phyloP scores from a whole-genome alignment of 1,140 invertebrate species.

The Drosophila bifasciata region DNA sequence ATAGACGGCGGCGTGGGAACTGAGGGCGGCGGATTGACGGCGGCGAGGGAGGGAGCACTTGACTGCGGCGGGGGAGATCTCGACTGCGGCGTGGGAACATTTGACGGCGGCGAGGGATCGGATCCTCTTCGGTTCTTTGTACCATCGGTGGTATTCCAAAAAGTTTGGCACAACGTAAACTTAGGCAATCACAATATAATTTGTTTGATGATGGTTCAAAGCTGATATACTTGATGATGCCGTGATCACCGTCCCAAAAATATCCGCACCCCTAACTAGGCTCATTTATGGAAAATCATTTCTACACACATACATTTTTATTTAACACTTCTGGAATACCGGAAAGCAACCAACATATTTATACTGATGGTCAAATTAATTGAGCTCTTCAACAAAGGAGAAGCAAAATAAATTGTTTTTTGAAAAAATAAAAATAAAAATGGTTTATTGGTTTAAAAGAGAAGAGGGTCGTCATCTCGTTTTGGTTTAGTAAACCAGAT shows the following conservation, averaged over 20 bases:
- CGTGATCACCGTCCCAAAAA: conserved; percentile 36
- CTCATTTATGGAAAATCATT: conserved; percentile 58
- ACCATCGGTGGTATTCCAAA: conserved; percentile 66
- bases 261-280: conserved; percentile 51
- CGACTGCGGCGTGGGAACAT: conserved; percentile 46
- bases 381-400: conserved; percentile 6
- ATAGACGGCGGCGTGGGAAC: conserved; percentile 62
- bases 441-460: conserved; percentile 20
- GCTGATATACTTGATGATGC: conserved; percentile 68
- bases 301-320: conserved; percentile 36
- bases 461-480: background rate
- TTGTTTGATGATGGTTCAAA: conserved; percentile 56
- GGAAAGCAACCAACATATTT: conserved; percentile 49
- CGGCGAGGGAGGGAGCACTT: conserved; percentile 53
- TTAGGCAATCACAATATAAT: conserved; percentile 12
- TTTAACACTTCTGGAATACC: conserved; percentile 72
- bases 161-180: conserved; percentile 7
- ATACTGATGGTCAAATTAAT: conserved; percentile 62
- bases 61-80: conserved; percentile 58
- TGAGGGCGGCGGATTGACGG: conserved; percentile 43
- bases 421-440: conserved; percentile 46
- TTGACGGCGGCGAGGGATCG: conserved; percentile 48
- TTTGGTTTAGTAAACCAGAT: conserved; percentile 29
- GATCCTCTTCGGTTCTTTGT: conserved; percentile 25
- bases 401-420: conserved; percentile 57